Evolutionary conservation across 64 coral and sea anemone species (phyloP).

Genomic region (Actinia tenebrosa): DNA sequence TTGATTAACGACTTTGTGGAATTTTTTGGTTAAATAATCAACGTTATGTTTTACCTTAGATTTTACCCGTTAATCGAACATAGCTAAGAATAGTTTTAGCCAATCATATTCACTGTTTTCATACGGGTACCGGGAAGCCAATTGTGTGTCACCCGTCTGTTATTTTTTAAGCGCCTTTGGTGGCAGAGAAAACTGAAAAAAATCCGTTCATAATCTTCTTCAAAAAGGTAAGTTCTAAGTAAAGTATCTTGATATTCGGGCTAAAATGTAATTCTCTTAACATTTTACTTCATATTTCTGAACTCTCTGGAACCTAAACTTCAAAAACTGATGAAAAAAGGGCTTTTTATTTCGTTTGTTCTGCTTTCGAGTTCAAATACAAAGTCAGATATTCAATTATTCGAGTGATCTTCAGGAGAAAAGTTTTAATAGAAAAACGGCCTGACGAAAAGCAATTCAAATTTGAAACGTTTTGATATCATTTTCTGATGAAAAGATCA

Average conservation of each 20-base stretch:
- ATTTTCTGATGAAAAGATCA: neutral
- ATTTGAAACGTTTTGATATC: too few relatives aligned
- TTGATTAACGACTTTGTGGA: neutral
- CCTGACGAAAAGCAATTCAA: too few relatives aligned
- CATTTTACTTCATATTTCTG: neutral
- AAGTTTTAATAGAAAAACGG: too few relatives aligned
- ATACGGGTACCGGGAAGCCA: conserved; percentile 24
- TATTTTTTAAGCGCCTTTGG: neutral
- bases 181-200: neutral
- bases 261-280: neutral
- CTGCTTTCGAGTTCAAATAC: conserved; percentile 21
- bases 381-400: neutral
- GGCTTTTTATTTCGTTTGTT: neutral
- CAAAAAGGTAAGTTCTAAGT: neutral
- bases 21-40: neutral
- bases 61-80: neutral
- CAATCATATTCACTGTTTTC: neutral
- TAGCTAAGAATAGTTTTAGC: neutral
- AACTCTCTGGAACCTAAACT: neutral
- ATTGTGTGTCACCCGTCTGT: conserved; percentile 3
- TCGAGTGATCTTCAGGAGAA: too few relatives aligned
- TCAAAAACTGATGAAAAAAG: neutral
- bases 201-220: neutral
- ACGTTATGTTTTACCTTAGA: neutral
- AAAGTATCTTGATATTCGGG: neutral